Evolutionary conservation across 2,113 vertebrate genomes (phyloP).

Genomic region (Triplophysa rosa): DNA sequence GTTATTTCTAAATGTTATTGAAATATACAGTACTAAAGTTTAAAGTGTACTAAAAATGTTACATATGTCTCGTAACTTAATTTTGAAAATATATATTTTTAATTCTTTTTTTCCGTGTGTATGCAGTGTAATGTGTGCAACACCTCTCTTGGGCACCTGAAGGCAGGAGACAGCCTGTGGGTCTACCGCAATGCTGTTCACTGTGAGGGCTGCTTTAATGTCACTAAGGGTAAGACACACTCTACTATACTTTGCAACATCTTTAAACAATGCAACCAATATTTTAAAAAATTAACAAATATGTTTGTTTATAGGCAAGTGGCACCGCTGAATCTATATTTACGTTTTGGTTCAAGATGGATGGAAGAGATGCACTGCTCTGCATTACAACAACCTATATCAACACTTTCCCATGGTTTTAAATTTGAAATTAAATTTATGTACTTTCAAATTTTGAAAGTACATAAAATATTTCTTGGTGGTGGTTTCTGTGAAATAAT

Average conservation of each 20-base stretch:
- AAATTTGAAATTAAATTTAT: neutral
- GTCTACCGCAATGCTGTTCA: constrained; percentile 87
- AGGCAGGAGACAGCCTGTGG: constrained; percentile 94
- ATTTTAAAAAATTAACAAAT: neutral
- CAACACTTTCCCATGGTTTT: neutral
- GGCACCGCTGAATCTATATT: constrained; percentile 62
- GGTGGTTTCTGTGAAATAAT: constrained; percentile 13
- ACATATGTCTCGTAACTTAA: neutral
- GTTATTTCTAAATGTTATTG: neutral
- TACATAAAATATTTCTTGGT: constrained; percentile 2
- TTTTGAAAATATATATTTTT: neutral
- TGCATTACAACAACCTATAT: neutral
- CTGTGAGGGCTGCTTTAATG: constrained; percentile 88
- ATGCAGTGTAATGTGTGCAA: constrained; percentile 89
- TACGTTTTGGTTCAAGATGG: neutral
- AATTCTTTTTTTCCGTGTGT: neutral
- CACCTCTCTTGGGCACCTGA: constrained; percentile 80
- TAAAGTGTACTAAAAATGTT: too few species aligned
- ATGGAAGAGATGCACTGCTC: neutral
- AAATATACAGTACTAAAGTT: too few species aligned
- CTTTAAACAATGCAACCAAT: neutral
- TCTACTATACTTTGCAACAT: neutral
- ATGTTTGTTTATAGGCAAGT: constrained; percentile 68
- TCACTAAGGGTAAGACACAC: constrained; percentile 81
- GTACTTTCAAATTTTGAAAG: too few species aligned